Evolutionary conservation across 53 echinoderm and acorn worm species (phyloP), one percentile per base, ranked within the genome.

Genomic region (Glandiceps talaboti): DNA sequence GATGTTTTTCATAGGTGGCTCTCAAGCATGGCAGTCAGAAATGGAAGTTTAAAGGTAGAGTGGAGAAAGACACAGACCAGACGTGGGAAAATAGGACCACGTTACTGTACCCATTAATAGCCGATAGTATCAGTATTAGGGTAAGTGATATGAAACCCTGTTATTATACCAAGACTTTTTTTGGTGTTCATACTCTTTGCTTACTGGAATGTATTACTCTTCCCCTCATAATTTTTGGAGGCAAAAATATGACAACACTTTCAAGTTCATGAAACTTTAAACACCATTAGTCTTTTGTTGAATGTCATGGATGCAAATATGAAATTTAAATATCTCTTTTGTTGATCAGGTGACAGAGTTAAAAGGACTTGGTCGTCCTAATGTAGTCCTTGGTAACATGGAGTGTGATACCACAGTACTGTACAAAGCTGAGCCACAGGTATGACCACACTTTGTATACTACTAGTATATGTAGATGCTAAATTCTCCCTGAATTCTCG

Each of bases 371-470:
- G 93, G 89, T 6, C 82, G 97, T 76, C 87, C 97, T 30, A 97
- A 97, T 73, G 88, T 97, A 26, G 93, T 94, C 72, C 90, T 97
- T 31, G 97, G 93, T 14, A 97, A 91, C 33, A 76, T 97, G 27
- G 97, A 97, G 84, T 97, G 92, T 93, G 97, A 97, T 78, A 91
- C 97, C 26, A 92, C 97, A 28, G 93, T 93, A 81, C 93, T 97
- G 85, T 97, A 97, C 84, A 88, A 87, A 33, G 89, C 97, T 20
- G 93, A 97, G 33, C 91, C 97, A 0, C 97, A 78, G 27, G 79
- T 78, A 32, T 32, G 79, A 30, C 28, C n/a, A n/a, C n/a, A n/a
- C n/a, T n/a, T n/a, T n/a, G n/a, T n/a, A n/a, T n/a, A n/a, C n/a
- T n/a, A n/a, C n/a, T n/a, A n/a, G n/a, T n/a, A n/a, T n/a, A n/a